A percentile compares a stretch with the other conserved stretches of the same genome.
Conservation (phyloP, 1,140 invertebrate genomes). For the Catajapyx aquilonaris region DNA sequence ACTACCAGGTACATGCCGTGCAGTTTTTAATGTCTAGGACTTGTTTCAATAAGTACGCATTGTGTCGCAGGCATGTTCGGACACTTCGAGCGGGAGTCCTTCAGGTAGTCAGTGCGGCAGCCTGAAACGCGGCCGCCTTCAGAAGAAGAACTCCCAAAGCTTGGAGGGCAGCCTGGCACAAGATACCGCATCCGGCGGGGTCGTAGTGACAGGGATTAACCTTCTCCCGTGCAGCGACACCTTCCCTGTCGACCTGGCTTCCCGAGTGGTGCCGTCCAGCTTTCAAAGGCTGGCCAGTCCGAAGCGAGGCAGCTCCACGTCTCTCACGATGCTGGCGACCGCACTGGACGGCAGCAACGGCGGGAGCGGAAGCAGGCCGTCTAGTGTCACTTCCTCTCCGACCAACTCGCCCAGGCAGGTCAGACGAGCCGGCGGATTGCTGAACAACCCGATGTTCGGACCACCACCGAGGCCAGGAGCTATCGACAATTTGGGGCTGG, state of each 20-base stretch:
- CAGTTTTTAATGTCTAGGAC: too few species aligned
- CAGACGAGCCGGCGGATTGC: conserved; percentile 5
- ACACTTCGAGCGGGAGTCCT: too few species aligned
- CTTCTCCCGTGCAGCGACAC: too few species aligned
- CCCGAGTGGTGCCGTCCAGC: too few species aligned
- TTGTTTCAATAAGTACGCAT: too few species aligned
- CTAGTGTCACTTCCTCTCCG: conserved; percentile 18
- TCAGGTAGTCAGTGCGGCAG: background rate
- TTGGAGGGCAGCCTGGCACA: background rate
- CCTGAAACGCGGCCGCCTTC: background rate
- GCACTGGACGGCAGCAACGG: too few species aligned
- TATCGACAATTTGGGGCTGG: conserved; percentile 51
- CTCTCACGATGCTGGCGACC: conserved; percentile 12
- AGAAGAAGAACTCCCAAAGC: background rate
- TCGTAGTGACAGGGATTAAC: conserved; percentile 12
- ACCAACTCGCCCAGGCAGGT: conserved; percentile 18
- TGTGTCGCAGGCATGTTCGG: too few species aligned
- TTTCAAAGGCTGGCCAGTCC: too few species aligned
- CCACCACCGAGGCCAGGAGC: conserved; percentile 32
- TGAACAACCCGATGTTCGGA: conserved; percentile 1
- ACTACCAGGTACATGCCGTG: conserved; percentile 16
- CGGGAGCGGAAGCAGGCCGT: too few species aligned
- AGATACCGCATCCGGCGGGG: background rate
- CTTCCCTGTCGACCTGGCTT: too few species aligned
- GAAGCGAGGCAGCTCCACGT: conserved; percentile 13